Evolutionary conservation across 2,888 invertebrate genomes (phyloP), one percentile per base, ranked within the genome.

Genomic region (Abscondita cerata): DNA sequence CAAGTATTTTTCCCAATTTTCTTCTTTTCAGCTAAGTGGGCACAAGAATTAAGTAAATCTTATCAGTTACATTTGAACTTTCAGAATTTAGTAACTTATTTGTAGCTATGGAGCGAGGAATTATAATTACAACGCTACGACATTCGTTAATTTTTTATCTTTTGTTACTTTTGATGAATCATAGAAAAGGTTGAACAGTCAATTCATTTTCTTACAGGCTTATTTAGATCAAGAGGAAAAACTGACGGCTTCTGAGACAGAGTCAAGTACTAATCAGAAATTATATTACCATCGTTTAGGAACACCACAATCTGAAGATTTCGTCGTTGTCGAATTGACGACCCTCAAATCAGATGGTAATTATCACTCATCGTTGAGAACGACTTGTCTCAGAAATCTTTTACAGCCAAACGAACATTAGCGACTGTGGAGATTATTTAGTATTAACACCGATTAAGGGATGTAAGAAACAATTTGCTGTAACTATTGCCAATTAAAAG

Each of bases 321-420:
- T 96, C 41, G 80, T 96, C 50, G 91, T 91, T 9, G 92, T 91
- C 0, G 95, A 97, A 78, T 96, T 81, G 92, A 96, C 46, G 89
- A 97, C 75, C 96, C 97, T 1, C 83, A 89, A n/a, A 94, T 95
- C 90, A 88, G 94, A 83, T 91, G 95, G 95, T 95, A 79, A 85
- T 87, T 58, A n/a, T n/a, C n/a, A n/a, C n/a, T n/a, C n/a, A n/a
- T n/a, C n/a, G n/a, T n/a, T n/a, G n/a, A n/a, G n/a, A n/a, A n/a
- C n/a, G n/a, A n/a, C n/a, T n/a, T n/a, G n/a, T n/a, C n/a, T n/a
- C n/a, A n/a, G n/a, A n/a, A n/a, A n/a, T n/a, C n/a, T n/a, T 65
- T 76, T 82, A 6, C 81, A 96, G 96, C 75, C 89, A 90, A 65
- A 91, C 91, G 9, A 85, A 88, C 71, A 94, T 98, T 53, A 91